Evolutionary conservation across 2,797 vertebrate genomes (phyloP).

Genomic region (Miopithecus talapoin): DNA sequence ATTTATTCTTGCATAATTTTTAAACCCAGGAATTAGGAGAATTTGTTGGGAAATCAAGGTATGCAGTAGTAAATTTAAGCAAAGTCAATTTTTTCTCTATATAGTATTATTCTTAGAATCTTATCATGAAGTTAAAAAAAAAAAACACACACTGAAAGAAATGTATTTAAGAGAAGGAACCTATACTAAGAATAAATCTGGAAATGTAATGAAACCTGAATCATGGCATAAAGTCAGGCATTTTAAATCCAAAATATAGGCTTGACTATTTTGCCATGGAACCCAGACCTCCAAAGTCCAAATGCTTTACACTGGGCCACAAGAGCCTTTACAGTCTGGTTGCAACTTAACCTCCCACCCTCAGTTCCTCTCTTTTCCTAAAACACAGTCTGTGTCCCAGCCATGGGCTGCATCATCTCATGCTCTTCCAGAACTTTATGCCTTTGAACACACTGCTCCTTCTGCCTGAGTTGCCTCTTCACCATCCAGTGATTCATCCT

Average conservation of each 20-base stretch:
- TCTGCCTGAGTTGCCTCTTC: not conserved
- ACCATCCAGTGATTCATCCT: not conserved
- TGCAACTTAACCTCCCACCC: rapidly evolving
- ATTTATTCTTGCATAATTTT: not conserved
- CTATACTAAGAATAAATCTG: not conserved
- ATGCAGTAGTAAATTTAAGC: not conserved
- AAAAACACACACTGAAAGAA: not conserved
- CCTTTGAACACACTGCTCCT: not conserved
- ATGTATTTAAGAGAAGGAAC: not conserved
- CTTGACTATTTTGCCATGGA: not conserved
- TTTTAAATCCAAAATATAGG: not conserved
- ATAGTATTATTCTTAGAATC: not conserved
- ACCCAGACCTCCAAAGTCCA: not conserved
- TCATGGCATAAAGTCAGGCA: not conserved
- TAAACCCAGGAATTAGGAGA: not conserved
- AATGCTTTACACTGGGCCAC: not conserved
- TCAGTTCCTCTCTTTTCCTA: not conserved
- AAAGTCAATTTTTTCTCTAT: not conserved
- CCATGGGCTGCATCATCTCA: not conserved
- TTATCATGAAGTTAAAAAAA: slow-evolving; percentile 9
- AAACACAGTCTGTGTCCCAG: not conserved
- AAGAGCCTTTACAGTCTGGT: not conserved
- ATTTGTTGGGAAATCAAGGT: not conserved
- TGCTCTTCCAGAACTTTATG: not conserved
- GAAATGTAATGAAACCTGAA: not conserved